These are phyloP conservation scores for Xerus rutilus DNA, from an alignment of 2,797 vertebrate genomes.

Conservation along the genomic window DNA sequence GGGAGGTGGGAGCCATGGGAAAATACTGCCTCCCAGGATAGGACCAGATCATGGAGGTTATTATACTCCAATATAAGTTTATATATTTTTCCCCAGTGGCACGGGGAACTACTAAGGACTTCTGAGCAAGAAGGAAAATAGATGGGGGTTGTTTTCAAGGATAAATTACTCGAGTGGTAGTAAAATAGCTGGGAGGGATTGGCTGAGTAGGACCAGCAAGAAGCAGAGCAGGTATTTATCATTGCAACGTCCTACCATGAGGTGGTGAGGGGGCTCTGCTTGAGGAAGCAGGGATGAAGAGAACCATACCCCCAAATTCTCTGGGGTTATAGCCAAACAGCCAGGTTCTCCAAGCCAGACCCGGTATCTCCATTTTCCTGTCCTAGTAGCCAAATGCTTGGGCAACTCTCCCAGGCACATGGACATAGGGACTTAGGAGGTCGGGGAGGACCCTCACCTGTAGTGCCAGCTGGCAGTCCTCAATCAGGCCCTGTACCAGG, in stretches of 20 bases:
- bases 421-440: neutral
- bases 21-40: neutral
- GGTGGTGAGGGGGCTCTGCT: neutral
- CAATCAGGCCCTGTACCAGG: constrained; percentile 92
- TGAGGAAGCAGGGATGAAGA: neutral
- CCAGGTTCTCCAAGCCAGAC: neutral
- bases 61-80: constrained; percentile 30
- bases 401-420: neutral
- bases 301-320: neutral
- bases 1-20: neutral
- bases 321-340: neutral
- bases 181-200: neutral
- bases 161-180: neutral
- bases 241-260: neutral
- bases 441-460: constrained; percentile 87
- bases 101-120: constrained; percentile 16
- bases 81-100: neutral
- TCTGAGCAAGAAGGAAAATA: constrained; percentile 32
- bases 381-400: neutral
- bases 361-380: neutral
- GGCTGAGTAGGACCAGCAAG: neutral
- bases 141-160: neutral
- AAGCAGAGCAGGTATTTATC: neutral
- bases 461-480: constrained; percentile 92
- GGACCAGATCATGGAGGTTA: neutral